Conservation (phyloP, 2,888 invertebrate genomes). For the Nephrocerus scutellatus region DNA sequence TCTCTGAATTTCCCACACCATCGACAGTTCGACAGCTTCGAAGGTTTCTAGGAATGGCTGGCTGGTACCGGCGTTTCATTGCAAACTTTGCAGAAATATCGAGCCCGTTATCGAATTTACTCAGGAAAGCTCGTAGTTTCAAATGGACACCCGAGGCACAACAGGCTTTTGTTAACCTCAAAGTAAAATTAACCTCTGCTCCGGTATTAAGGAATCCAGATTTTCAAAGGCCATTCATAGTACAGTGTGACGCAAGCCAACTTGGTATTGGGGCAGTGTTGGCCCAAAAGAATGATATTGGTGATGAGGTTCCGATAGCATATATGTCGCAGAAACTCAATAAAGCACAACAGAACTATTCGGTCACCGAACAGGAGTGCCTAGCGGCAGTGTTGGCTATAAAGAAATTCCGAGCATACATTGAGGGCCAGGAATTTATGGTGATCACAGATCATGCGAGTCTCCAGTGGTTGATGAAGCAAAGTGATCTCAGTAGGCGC, state of each 20-base stretch:
- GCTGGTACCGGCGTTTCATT: constrained; percentile 21
- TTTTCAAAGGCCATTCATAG: constrained; percentile 15
- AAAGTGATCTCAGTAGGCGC: constrained; percentile 7
- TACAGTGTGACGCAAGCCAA: constrained; percentile 18
- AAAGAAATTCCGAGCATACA: constrained; percentile 15
- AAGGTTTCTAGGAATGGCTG: constrained; percentile 20
- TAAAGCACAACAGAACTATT: constrained; percentile 12
- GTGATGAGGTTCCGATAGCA: constrained; percentile 13
- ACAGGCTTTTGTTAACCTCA: constrained; percentile 10
- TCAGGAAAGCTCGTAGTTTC: constrained; percentile 9
- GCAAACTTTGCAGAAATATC: constrained; percentile 16
- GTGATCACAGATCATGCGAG: constrained; percentile 18
- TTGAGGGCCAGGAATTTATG: constrained; percentile 17
- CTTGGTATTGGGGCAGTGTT: constrained; percentile 15
- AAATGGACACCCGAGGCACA: constrained; percentile 5
- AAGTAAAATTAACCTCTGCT: constrained; percentile 6
- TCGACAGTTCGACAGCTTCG: constrained; percentile 13
- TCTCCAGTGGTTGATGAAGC: constrained; percentile 15
- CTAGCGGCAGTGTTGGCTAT: constrained; percentile 13
- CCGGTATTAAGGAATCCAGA: constrained; percentile 15
- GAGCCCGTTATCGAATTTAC: constrained; percentile 15
- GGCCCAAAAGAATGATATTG: constrained; percentile 9
- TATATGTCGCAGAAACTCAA: constrained; percentile 16
- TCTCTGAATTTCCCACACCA: constrained; percentile 13
- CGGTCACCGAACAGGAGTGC: constrained; percentile 19